Evolutionary conservation across 2,888 invertebrate species (phyloP).

Genomic region (Nomada ruficornis): DNA sequence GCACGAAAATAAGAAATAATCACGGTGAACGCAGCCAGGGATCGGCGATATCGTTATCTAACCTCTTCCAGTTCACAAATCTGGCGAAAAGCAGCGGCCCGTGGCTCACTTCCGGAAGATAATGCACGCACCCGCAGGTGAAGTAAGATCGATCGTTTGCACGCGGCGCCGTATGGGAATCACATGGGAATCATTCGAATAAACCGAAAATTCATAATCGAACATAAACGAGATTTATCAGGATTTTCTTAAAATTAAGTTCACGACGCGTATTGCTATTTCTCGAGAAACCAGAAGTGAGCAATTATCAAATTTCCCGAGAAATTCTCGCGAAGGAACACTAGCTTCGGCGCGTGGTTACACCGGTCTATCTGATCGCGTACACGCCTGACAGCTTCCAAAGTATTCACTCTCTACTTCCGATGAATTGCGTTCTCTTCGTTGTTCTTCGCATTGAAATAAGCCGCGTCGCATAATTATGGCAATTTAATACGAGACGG

Average conservation of each 20-base stretch:
- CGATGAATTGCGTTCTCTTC: not conserved
- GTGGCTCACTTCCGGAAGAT: constrained; percentile 62
- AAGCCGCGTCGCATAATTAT: no score
- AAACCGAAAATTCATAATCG: no score
- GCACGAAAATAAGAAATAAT: constrained; percentile 50
- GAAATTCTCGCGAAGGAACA: no score
- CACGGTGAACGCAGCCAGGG: constrained; percentile 34
- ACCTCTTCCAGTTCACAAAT: constrained; percentile 62
- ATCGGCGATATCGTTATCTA: constrained; percentile 58
- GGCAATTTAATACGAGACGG: no score
- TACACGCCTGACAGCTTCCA: not conserved
- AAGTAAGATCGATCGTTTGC: constrained; percentile 61
- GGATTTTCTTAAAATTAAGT: no score
- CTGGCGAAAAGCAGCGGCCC: constrained; percentile 54
- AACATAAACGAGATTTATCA: no score
- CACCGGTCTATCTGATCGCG: not conserved
- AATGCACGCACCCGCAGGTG: constrained; percentile 58
- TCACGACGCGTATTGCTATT: no score
- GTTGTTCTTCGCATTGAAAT: no score
- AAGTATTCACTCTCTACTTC: not conserved
- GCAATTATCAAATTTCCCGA: no score
- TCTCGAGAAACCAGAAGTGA: no score
- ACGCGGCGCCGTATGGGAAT: constrained; percentile 30
- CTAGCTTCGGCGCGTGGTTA: not conserved
- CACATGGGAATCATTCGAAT: not conserved